These are phyloP conservation scores for Neotoma lepida DNA, from an alignment of 2,113 vertebrate genomes.

Conservation along the genomic window DNA sequence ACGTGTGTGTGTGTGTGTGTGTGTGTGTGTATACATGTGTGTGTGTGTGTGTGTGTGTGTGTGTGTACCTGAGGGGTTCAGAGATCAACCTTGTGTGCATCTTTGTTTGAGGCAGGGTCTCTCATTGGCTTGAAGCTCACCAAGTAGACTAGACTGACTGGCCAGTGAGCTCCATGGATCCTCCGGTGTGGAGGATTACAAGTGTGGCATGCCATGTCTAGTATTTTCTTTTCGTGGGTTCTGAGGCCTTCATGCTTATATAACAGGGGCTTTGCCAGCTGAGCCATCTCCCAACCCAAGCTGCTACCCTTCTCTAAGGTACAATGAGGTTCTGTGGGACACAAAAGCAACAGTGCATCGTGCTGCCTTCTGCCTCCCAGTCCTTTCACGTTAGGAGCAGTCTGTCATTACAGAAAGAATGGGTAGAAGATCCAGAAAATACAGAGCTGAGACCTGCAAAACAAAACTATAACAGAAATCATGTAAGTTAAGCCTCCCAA, in stretches of 20 bases:
- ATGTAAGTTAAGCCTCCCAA: background rate
- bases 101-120: background rate
- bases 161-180: background rate
- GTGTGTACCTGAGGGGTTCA: background rate
- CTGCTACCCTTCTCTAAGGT: background rate
- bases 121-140: background rate
- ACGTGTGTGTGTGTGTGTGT: background rate
- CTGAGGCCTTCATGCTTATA: background rate
- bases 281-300: background rate
- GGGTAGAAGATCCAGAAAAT: background rate
- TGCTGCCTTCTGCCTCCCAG: background rate
- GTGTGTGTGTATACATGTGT: background rate
- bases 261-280: background rate
- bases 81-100: background rate
- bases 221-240: background rate
- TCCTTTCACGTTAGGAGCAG: background rate
- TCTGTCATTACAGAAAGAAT: background rate
- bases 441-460: fast-evolving
- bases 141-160: too few relatives aligned
- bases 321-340: background rate
- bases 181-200: background rate
- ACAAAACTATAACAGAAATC: background rate
- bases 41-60: background rate
- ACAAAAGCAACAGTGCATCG: background rate
- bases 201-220: too few relatives aligned